phyloP scores from a whole-genome alignment of 2,797 vertebrate species.

The Ispidina lecontei region DNA sequence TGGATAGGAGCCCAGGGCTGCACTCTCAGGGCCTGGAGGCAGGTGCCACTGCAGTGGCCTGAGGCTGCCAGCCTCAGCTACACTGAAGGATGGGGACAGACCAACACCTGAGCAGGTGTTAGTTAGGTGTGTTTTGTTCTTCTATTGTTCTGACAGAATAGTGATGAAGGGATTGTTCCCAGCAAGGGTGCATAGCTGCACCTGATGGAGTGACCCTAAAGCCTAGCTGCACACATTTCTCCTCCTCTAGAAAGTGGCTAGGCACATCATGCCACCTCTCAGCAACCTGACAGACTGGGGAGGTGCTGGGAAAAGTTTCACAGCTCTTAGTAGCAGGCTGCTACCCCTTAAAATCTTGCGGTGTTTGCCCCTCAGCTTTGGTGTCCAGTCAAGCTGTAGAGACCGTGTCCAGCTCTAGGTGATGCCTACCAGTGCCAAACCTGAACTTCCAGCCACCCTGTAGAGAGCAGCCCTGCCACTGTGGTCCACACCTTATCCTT shows the following conservation, averaged over 20 bases:
- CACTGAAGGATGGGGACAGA: background rate
- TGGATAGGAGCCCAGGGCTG: background rate
- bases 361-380: background rate
- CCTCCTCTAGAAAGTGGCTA: background rate
- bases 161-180: background rate
- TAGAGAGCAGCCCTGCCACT: background rate
- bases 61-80: background rate
- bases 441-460: background rate
- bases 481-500: background rate
- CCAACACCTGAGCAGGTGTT: background rate
- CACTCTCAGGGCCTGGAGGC: background rate
- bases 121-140: no score
- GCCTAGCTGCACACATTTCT: background rate
- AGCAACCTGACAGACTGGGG: background rate
- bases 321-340: background rate
- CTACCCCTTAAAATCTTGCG: background rate
- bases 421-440: background rate
- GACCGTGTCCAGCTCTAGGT: background rate
- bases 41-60: rapidly evolving
- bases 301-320: background rate
- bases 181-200: background rate
- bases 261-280: background rate
- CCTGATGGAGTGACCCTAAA: background rate
- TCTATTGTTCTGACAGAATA: background rate
- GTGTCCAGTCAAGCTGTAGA: background rate